Percentiles rank a stretch among this genome's conserved stretches.
Evolutionary conservation across 2,888 invertebrate genomes (phyloP).

Genomic region (Phortica magna): DNA sequence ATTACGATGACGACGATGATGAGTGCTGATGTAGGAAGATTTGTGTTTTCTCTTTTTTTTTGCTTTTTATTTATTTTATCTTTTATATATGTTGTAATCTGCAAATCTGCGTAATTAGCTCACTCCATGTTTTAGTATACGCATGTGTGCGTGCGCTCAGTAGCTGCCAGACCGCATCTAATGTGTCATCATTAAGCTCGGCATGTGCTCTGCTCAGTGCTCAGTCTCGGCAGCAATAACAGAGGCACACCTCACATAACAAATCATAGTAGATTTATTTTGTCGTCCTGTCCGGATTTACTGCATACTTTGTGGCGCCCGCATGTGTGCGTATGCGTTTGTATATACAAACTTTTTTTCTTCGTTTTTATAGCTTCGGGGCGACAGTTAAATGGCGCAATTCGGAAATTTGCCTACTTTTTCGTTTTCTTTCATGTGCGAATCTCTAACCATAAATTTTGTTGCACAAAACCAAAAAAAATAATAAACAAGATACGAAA

Average conservation of each 20-base stretch:
- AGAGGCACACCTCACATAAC: background rate
- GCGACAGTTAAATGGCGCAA: no score
- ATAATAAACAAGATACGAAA: no score
- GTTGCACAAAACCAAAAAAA: no score
- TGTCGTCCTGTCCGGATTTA: background rate
- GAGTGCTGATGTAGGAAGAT: no score
- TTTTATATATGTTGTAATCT: no score
- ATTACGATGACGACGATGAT: no score
- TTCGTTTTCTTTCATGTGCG: no score
- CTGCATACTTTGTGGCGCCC: background rate
- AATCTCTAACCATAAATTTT: no score
- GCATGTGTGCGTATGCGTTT: background rate
- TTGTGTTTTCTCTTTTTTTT: no score
- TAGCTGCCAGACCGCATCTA: background rate
- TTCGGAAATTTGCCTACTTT: no score
- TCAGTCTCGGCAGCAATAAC: background rate
- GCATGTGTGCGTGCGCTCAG: background rate
- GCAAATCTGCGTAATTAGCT: background rate
- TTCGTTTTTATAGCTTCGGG: background rate
- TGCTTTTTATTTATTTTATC: no score
- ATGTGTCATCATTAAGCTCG: constrained; percentile 10
- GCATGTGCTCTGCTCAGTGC: background rate
- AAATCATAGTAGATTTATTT: constrained; percentile 12
- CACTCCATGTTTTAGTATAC: background rate
- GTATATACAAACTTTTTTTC: background rate